Conservation (phyloP, 2,113 vertebrate genomes). For the Vireo altiloquus region DNA sequence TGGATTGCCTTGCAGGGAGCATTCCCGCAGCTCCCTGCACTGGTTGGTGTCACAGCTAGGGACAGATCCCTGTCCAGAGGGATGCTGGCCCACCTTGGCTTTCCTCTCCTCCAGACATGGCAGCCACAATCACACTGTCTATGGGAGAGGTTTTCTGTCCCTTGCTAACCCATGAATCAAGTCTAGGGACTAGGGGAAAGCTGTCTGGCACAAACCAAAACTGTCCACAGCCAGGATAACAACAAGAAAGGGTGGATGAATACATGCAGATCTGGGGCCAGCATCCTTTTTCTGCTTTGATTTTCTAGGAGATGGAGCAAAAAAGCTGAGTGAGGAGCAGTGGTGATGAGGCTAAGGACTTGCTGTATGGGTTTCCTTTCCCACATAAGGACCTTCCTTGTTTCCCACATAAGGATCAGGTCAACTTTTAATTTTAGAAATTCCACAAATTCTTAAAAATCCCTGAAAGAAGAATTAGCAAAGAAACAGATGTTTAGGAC, state of each 20-base stretch:
- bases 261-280: neutral
- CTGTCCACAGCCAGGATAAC: neutral
- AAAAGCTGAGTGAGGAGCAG: neutral
- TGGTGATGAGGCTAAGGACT: neutral
- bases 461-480: neutral
- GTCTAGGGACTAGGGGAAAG: neutral
- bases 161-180: neutral
- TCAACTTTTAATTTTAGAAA: neutral
- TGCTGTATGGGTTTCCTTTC: neutral
- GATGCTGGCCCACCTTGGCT: neutral
- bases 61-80: neutral
- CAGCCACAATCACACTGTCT: neutral
- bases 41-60: neutral
- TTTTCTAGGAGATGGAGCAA: neutral
- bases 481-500: neutral
- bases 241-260: neutral
- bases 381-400: neutral
- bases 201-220: neutral
- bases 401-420: neutral
- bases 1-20: neutral
- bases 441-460: neutral
- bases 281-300: fast-evolving
- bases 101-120: neutral
- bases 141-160: neutral
- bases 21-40: neutral